A percentile compares a stretch with the other conserved stretches of the same genome.
phyloP scores from a whole-genome alignment of 2,113 vertebrate species.

The Cebidichthys violaceus region DNA sequence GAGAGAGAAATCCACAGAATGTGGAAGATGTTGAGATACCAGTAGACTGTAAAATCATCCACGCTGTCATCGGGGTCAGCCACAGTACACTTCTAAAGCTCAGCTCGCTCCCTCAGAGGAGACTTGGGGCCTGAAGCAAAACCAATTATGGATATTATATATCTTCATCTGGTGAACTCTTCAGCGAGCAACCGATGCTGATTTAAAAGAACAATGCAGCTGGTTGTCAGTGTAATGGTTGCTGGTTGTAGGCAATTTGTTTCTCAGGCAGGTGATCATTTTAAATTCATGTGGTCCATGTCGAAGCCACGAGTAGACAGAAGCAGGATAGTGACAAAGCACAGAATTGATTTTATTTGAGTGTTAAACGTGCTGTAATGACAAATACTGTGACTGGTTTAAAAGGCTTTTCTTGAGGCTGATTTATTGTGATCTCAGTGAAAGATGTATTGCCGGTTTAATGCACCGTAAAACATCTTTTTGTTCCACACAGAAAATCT shows the following conservation, averaged over 20 bases:
- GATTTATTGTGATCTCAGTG: constrained; percentile 29
- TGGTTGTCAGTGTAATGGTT: background rate
- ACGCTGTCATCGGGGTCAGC: background rate
- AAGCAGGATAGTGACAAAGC: background rate
- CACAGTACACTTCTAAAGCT: constrained; percentile 11
- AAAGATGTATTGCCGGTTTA: constrained; percentile 40
- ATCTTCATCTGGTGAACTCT: constrained; percentile 18
- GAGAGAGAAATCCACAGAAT: background rate
- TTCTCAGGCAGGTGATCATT: background rate
- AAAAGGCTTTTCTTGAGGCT: background rate
- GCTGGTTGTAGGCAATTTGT: background rate
- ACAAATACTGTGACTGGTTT: background rate
- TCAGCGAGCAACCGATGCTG: background rate
- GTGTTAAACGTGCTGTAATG: constrained; percentile 17
- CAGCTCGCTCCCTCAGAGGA: background rate
- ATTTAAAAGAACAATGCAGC: background rate
- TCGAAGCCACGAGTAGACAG: background rate
- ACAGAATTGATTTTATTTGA: background rate
- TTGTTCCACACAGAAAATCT: constrained; percentile 35
- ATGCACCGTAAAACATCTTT: constrained; percentile 28
- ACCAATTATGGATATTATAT: constrained; percentile 36
- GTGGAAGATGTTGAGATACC: background rate
- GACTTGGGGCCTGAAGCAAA: constrained; percentile 17
- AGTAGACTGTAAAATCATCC: background rate
- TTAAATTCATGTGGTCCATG: background rate